A percentile compares a stretch with the other conserved stretches of the same genome.
phyloP scores from a whole-genome alignment of 2,113 vertebrate species.

The Pholis gunnellus region DNA sequence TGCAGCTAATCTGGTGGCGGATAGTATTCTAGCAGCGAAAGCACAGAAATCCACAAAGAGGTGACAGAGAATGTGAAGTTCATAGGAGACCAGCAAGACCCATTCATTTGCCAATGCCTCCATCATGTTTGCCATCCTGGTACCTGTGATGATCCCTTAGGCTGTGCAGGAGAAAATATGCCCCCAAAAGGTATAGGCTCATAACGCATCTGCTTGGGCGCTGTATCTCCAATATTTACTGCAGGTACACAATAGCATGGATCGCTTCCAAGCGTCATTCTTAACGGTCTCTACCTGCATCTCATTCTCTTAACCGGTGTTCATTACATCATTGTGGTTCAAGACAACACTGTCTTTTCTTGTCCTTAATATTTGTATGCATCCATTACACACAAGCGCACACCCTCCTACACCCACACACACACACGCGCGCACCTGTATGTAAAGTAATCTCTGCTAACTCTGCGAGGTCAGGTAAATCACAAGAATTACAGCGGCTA shows the following conservation, averaged over 20 bases:
- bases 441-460: constrained; percentile 43
- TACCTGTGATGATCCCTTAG: neutral
- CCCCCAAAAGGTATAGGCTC: neutral
- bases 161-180: neutral
- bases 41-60: neutral
- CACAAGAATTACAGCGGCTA: constrained; percentile 59
- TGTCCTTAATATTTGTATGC: neutral
- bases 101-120: neutral
- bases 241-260: neutral
- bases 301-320: neutral
- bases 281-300: neutral
- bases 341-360: neutral
- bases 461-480: constrained; percentile 46
- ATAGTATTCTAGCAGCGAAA: neutral
- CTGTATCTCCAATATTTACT: neutral
- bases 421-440: neutral
- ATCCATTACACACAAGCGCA: neutral
- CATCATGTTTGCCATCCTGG: neutral
- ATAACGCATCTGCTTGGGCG: neutral
- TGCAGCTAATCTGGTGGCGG: neutral
- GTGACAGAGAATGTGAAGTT: neutral
- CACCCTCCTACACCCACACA: neutral
- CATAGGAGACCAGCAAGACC: neutral
- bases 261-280: neutral
- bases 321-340: neutral